These are phyloP conservation scores for Lanius collurio DNA, from an alignment of 2,113 vertebrate genomes.

Conservation along the genomic window DNA sequence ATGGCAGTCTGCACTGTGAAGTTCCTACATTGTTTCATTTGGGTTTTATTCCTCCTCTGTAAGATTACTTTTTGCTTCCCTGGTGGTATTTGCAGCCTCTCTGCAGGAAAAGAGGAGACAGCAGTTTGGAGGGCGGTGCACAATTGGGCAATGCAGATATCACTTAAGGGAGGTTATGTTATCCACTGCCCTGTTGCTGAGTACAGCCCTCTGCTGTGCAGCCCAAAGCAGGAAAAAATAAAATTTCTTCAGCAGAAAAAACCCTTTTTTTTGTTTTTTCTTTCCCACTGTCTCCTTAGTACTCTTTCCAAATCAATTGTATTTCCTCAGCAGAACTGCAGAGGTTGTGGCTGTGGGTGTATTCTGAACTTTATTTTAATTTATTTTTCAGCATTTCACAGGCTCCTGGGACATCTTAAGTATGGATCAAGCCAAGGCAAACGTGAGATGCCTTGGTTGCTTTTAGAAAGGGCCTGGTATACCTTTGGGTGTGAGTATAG, in stretches of 20 bases:
- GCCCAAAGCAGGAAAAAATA: neutral
- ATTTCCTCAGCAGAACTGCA: neutral
- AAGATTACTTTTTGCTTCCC: neutral
- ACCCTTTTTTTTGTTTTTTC: neutral
- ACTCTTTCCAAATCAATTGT: neutral
- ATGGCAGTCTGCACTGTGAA: accelerated
- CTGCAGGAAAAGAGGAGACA: neutral
- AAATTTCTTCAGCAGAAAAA: neutral
- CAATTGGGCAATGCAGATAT: accelerated
- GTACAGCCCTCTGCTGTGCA: neutral
- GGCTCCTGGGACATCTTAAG: neutral
- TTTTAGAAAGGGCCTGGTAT: neutral
- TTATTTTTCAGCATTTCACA: neutral
- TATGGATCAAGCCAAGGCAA: neutral
- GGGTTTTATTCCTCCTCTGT: neutral
- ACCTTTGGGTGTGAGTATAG: neutral
- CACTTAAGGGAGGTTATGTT: neutral
- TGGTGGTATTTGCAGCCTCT: neutral
- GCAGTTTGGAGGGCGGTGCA: neutral
- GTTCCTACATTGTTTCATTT: neutral
- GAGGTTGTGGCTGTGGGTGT: neutral
- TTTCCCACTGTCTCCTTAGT: neutral
- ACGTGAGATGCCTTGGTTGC: neutral
- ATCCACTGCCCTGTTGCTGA: neutral
- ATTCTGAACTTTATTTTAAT: neutral